Conservation (phyloP, 2,888 invertebrate species). For the Maniola hyperantus region DNA sequence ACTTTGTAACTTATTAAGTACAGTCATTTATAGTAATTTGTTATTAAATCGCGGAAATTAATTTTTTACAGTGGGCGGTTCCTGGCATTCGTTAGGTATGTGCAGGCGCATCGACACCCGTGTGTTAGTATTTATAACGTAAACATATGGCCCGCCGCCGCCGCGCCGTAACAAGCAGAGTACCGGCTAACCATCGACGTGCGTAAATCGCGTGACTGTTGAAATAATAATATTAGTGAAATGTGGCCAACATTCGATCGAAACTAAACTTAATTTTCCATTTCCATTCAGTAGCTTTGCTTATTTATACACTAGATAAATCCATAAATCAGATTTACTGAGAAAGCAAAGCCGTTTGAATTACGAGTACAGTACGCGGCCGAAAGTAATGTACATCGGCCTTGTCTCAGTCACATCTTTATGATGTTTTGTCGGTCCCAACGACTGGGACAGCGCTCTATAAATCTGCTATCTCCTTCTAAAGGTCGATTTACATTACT, state of each 20-base stretch:
- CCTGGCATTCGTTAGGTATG: constrained; percentile 63
- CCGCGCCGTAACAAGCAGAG: constrained; percentile 18
- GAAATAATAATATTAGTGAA: constrained; percentile 43
- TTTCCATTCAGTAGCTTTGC: constrained; percentile 11
- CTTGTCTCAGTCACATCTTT: too few species aligned
- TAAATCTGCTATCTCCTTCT: too few species aligned
- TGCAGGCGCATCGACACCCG: constrained; percentile 58
- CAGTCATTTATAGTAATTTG: neutral
- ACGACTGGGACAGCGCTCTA: too few species aligned
- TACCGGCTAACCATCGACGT: constrained; percentile 54
- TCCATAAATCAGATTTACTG: neutral
- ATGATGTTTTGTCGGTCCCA: too few species aligned
- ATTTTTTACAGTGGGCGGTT: constrained; percentile 65
- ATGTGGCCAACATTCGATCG: constrained; percentile 32
- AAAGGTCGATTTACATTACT: too few species aligned
- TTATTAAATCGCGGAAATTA: constrained; percentile 5
- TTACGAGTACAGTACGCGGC: too few species aligned
- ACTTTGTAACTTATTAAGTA: too few species aligned
- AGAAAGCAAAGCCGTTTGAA: neutral
- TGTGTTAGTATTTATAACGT: constrained; percentile 70
- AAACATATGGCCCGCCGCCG: constrained; percentile 69
- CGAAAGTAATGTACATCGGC: too few species aligned
- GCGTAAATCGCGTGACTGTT: constrained; percentile 48
- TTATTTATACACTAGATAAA: constrained; percentile 4
- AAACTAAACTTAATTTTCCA: constrained; percentile 27